A percentile compares a stretch with the other conserved stretches of the same genome.
phyloP scores from a whole-genome alignment of 1,140 invertebrate genomes.

The Reticulitermes speratus region DNA sequence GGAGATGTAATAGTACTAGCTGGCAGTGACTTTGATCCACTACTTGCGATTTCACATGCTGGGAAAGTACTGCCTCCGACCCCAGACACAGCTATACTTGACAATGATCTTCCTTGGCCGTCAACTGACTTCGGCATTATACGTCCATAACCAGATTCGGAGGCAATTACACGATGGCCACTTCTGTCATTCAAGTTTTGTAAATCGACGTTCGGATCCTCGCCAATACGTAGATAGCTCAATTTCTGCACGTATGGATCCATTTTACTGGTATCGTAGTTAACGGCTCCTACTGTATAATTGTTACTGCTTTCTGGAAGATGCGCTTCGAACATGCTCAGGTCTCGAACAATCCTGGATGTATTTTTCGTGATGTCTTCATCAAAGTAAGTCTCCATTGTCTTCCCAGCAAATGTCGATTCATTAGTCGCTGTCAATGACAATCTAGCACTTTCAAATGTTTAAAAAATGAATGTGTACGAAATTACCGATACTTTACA shows the following conservation, averaged over 20 bases:
- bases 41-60: neutral
- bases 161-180: slow-evolving; percentile 33
- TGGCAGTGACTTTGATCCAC: slow-evolving; percentile 32
- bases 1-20: slow-evolving; percentile 32
- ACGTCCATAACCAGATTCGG: slow-evolving; percentile 41
- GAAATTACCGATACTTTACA: neutral
- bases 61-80: neutral
- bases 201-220: slow-evolving; percentile 42
- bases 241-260: slow-evolving; percentile 48
- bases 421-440: neutral
- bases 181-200: slow-evolving; percentile 28
- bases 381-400: slow-evolving; percentile 28
- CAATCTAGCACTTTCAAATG: neutral
- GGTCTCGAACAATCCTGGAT: slow-evolving; percentile 23
- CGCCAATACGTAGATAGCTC: slow-evolving; percentile 47
- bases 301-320: neutral
- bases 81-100: slow-evolving; percentile 22
- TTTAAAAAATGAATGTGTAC: neutral
- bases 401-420: slow-evolving; percentile 9
- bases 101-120: slow-evolving; percentile 31
- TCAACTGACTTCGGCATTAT: slow-evolving; percentile 37
- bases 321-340: slow-evolving; percentile 25
- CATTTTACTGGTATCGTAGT: slow-evolving; percentile 17
- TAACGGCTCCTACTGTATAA: neutral
- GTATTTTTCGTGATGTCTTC: slow-evolving; percentile 29